Evolutionary conservation across 2,888 invertebrate species (phyloP).

Genomic region (Dioctria rufipes): DNA sequence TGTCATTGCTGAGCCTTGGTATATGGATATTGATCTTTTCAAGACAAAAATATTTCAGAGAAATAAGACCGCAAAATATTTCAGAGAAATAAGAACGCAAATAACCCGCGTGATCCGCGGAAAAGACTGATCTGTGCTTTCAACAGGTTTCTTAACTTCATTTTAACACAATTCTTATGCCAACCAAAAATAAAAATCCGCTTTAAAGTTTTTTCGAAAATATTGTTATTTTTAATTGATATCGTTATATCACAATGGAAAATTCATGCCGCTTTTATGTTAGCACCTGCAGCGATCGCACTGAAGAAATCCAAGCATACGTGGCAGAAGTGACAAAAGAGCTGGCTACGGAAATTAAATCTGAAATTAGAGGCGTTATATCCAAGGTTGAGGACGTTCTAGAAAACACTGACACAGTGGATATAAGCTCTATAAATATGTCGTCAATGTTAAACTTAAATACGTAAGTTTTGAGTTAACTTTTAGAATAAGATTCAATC

Average conservation of each 20-base stretch:
- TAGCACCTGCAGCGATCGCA: conserved; percentile 67
- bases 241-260: not conserved
- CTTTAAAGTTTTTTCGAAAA: conserved; percentile 29
- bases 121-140: too few species aligned
- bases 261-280: too few species aligned
- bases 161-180: too few species aligned
- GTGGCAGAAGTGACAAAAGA: conserved; percentile 85
- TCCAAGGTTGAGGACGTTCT: conserved; percentile 85
- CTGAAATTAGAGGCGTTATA: conserved; percentile 85
- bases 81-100: too few species aligned
- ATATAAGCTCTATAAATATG: conserved; percentile 68
- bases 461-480: not conserved
- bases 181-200: not conserved
- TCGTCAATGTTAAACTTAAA: conserved; percentile 52
- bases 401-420: conserved; percentile 78
- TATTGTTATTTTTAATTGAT: not conserved
- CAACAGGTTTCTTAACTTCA: too few species aligned
- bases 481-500: not conserved
- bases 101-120: too few species aligned
- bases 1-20: too few species aligned
- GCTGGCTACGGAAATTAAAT: conserved; percentile 85
- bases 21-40: too few species aligned
- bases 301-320: conserved; percentile 81
- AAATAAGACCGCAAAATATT: too few species aligned
- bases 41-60: too few species aligned